Percentiles rank a stretch among this genome's conserved stretches.
Evolutionary conservation across 1,140 invertebrate genomes (phyloP).

Genomic region (Pogonognathellus flavescens): DNA sequence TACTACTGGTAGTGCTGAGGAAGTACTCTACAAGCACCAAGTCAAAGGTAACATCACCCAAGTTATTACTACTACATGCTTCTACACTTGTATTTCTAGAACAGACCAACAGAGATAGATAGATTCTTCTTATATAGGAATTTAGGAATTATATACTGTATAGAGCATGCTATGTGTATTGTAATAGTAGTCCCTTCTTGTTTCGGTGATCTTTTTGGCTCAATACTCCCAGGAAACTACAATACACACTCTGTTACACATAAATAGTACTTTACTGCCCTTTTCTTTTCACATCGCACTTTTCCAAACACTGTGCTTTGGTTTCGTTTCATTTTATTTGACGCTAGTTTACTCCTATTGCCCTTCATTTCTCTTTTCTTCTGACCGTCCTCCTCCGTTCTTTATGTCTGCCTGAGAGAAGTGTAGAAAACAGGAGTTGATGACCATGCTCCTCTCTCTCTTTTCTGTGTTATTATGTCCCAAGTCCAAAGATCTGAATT

Average conservation of each 20-base stretch:
- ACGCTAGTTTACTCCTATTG: slow-evolving; percentile 40
- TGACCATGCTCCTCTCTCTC: too few species aligned
- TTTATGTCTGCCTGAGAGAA: neutral
- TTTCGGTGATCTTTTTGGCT: neutral
- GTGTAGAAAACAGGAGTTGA: too few species aligned
- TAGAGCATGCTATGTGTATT: neutral
- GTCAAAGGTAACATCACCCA: slow-evolving; percentile 19
- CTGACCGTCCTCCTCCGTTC: neutral
- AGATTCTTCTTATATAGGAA: too few species aligned
- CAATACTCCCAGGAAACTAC: slow-evolving; percentile 23
- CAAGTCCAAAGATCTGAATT: too few species aligned
- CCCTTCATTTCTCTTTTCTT: neutral
- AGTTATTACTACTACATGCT: neutral
- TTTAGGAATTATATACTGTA: too few species aligned
- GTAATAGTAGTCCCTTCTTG: slow-evolving; percentile 3
- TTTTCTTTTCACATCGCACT: slow-evolving; percentile 33
- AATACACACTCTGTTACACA: slow-evolving; percentile 28
- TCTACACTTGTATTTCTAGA: too few species aligned
- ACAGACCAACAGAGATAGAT: neutral
- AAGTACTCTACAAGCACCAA: neutral
- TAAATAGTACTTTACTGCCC: slow-evolving; percentile 42
- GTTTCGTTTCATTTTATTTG: slow-evolving; percentile 34
- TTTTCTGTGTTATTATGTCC: too few species aligned
- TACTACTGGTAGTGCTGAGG: too few species aligned
- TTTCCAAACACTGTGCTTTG: slow-evolving; percentile 5